Base-by-base conservation (phyloP, 1,140 invertebrate species). In the Dermatophagoides farinae region DNA sequence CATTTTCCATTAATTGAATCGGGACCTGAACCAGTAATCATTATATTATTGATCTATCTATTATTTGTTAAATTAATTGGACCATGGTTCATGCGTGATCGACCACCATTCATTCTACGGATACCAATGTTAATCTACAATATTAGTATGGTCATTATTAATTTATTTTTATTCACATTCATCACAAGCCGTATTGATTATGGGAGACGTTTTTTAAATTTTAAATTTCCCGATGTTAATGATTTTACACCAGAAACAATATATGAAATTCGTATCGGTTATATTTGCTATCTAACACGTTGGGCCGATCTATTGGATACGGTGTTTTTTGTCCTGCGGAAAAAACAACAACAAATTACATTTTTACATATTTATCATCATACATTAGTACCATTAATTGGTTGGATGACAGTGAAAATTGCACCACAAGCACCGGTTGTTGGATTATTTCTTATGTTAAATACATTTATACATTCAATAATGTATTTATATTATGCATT, bases 271-370 rank as follows among this genome's bases (percentile, higher is more conserved):
- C 11, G 61, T n/a, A 53, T 55, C 22, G 60, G 50, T 37, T 55
- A 58, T 25, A 6, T 40, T 11, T 61, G 52, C 37, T 61, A 54
- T 49, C 14, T 61, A 25, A 40, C 60, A 10, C 49, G 52, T 12
- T 43, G 64, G 12, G 12, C 64, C 1, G 62, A 63, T 25, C 38
- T 65, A 18, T 50, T 47, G 8, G 64, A 65, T 43, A 65, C 64
- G 9, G 37, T 65, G 14, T 65, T 62, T 40, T 65, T 65, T 61
- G 64, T 65, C 9, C 31, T 65, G 10, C 41, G 64, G 14, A 89
- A 90, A 70, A 91, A 91, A 67, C 80, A 84, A 58, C 80, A 81
- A 61, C 87, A 91, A 71, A 71, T 92, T 53, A 87, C 84, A 8
- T 60, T 60, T 41, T 44, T 60, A 20, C 58, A 60, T 41, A 6